phyloP scores from a whole-genome alignment of 2,888 invertebrate species.

The Steinernema carpocapsae region DNA sequence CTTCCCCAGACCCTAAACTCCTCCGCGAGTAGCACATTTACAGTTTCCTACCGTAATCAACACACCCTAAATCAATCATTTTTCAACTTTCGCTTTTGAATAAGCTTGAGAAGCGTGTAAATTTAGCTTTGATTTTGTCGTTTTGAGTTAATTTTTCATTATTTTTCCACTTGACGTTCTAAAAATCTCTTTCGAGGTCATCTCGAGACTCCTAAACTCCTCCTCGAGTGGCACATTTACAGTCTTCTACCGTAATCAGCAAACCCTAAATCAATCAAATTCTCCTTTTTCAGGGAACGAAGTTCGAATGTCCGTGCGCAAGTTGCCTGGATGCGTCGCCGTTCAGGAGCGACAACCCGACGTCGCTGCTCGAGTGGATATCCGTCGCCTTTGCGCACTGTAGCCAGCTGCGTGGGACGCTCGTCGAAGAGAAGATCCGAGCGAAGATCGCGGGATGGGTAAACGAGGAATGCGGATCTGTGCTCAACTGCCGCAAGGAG shows the following conservation, averaged over 20 bases:
- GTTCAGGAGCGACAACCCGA: neutral
- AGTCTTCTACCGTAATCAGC: neutral
- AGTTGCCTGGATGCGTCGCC: conserved; percentile 6
- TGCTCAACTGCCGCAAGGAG: conserved; percentile 25
- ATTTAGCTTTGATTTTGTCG: too few species aligned
- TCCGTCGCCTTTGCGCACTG: conserved; percentile 36
- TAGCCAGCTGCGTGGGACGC: neutral
- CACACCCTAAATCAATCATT: conserved; percentile 14
- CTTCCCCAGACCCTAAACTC: neutral
- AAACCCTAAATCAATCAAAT: conserved; percentile 8
- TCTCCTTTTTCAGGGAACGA: conserved; percentile 11
- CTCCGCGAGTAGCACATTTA: too few species aligned
- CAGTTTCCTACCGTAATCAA: neutral
- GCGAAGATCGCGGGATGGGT: conserved; percentile 36
- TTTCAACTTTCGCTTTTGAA: too few species aligned
- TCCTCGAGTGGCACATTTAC: too few species aligned
- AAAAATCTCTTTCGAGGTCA: neutral
- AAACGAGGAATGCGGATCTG: conserved; percentile 37
- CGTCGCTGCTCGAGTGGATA: conserved; percentile 36
- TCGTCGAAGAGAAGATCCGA: conserved; percentile 33
- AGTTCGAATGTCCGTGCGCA: conserved; percentile 4
- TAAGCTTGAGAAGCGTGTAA: too few species aligned
- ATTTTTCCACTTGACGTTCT: too few species aligned
- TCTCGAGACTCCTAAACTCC: neutral
- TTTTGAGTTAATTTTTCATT: too few species aligned